These are phyloP conservation scores for Pipistrellus pipistrellus DNA, from an alignment of 2,797 vertebrate genomes.

Conservation along the genomic window DNA sequence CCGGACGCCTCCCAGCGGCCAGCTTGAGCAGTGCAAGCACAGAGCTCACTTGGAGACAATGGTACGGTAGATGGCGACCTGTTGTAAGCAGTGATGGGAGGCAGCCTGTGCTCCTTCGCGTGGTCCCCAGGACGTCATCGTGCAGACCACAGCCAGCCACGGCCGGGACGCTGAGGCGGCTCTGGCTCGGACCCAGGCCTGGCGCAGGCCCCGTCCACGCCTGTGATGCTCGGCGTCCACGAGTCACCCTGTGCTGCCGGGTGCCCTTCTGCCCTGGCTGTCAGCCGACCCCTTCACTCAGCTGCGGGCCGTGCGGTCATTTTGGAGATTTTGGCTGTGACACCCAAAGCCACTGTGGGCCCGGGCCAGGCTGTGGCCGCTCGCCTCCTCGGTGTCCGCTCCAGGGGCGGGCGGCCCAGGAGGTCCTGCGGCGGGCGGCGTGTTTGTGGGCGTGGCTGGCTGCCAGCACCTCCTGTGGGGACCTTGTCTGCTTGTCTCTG, in stretches of 20 bases:
- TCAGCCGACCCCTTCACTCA: neutral
- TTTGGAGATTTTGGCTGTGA: neutral
- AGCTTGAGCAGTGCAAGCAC: neutral
- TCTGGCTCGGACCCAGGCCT: neutral
- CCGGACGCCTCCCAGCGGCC: neutral
- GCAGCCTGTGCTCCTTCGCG: neutral
- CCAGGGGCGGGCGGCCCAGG: neutral
- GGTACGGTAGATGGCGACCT: neutral
- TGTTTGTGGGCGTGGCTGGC: neutral
- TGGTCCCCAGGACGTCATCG: neutral
- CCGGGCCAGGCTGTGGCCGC: neutral
- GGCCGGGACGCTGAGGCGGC: neutral
- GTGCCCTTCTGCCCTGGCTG: neutral
- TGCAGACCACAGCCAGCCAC: neutral
- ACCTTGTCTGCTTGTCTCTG: accelerated
- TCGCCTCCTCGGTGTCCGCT: neutral
- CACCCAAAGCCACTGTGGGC: neutral
- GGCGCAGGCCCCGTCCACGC: neutral
- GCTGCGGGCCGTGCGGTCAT: too few relatives aligned
- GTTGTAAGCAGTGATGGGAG: neutral
- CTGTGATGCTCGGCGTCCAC: neutral
- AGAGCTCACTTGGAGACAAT: too few relatives aligned
- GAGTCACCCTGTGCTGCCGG: neutral
- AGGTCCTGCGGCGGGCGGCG: neutral
- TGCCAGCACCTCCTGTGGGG: neutral